These are phyloP conservation scores for Anthophora plumipes DNA, from an alignment of 2,888 invertebrate genomes.

Conservation along the genomic window DNA sequence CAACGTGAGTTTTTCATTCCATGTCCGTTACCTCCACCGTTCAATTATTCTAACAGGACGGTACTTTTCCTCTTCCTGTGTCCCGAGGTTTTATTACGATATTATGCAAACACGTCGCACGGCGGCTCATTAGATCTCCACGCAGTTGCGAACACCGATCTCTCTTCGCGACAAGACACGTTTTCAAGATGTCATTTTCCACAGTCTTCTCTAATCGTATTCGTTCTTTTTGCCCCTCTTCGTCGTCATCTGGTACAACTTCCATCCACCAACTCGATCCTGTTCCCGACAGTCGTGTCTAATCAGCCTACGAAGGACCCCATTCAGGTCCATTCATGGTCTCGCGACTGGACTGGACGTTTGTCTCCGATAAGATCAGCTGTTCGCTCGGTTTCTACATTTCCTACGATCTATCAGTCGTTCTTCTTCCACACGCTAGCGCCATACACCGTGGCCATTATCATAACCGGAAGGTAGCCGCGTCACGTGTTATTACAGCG, in stretches of 20 bases:
- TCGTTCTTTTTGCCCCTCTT: not conserved
- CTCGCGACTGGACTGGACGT: not conserved
- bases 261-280: not conserved
- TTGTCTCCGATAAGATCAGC: constrained; percentile 11
- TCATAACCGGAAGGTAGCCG: constrained; percentile 54
- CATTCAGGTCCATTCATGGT: constrained; percentile 19
- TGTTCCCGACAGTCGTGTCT: not conserved
- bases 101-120: constrained; percentile 40
- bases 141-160: not conserved
- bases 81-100: constrained; percentile 17
- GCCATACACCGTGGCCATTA: constrained; percentile 31
- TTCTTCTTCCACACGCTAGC: not conserved
- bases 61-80: constrained; percentile 19
- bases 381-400: constrained; percentile 12
- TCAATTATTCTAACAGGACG: constrained; percentile 25
- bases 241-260: not conserved
- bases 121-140: constrained; percentile 15
- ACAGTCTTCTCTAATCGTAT: not conserved
- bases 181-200: constrained; percentile 7
- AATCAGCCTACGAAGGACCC: constrained; percentile 3
- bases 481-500: constrained; percentile 51
- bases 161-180: not conserved
- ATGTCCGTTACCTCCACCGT: not conserved
- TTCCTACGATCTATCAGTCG: constrained; percentile 4
- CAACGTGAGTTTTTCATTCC: not conserved